Percentiles rank a stretch among this genome's conserved stretches.
Evolutionary conservation across 2,888 invertebrate species (phyloP).

Genomic region (Esperia sulphurella): DNA sequence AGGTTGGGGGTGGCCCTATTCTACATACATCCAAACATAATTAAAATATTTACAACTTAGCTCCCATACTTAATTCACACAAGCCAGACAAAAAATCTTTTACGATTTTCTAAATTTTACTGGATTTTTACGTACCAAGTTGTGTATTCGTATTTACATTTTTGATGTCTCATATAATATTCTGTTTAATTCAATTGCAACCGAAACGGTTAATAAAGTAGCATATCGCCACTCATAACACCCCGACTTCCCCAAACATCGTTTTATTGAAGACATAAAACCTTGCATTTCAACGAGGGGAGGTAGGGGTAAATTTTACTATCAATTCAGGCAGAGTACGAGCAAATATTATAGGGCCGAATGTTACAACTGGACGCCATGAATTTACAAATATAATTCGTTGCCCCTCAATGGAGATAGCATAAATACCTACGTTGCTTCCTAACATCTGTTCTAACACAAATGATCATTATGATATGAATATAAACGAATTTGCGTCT

Average conservation of each 20-base stretch:
- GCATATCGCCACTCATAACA: slow-evolving; percentile 20
- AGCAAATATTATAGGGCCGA: not conserved
- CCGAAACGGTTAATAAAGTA: not conserved
- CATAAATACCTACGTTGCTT: no score
- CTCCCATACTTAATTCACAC: no score
- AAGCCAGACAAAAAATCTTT: not conserved
- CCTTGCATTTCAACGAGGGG: slow-evolving; percentile 22
- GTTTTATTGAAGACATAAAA: slow-evolving; percentile 73
- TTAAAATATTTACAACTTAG: no score
- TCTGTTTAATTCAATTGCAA: slow-evolving; percentile 3
- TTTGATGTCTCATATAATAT: not conserved
- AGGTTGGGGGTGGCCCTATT: no score
- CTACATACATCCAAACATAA: no score
- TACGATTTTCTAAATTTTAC: not conserved
- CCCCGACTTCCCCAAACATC: slow-evolving; percentile 30
- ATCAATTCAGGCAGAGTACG: slow-evolving; percentile 1
- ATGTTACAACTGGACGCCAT: not conserved
- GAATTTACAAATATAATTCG: no score
- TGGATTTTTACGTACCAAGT: not conserved
- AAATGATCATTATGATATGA: no score
- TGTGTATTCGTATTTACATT: not conserved
- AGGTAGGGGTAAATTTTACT: not conserved
- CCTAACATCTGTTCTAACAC: no score
- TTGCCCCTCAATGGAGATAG: no score
- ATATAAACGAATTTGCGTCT: no score